These are phyloP conservation scores for Neodiprion virginianus DNA, from an alignment of 1,140 invertebrate species.

Conservation along the genomic window DNA sequence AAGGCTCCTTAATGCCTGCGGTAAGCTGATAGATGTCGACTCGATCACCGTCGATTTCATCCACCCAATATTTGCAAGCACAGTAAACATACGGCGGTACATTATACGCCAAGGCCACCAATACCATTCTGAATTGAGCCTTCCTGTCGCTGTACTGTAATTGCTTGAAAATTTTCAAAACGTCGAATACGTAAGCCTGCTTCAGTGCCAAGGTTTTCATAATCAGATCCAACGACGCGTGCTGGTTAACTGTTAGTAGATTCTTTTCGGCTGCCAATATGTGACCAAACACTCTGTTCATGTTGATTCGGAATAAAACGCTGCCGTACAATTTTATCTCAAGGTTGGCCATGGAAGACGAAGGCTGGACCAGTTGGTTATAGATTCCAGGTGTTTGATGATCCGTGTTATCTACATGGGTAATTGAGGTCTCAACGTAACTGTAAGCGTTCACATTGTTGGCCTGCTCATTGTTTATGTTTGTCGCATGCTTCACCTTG, in stretches of 20 bases:
- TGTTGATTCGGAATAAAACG: conserved; percentile 27
- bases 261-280: conserved; percentile 23
- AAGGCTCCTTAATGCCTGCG: background rate
- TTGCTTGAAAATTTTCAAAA: conserved; percentile 17
- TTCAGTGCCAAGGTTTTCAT: conserved; percentile 22
- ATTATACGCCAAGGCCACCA: conserved; percentile 16
- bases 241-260: conserved; percentile 25
- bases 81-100: conserved; percentile 23
- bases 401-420: no score
- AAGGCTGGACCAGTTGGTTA: no score
- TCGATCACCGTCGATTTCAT: background rate
- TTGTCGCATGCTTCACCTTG: background rate
- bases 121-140: conserved; percentile 9
- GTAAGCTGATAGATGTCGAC: background rate
- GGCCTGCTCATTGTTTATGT: no score
- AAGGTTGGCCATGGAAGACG: background rate
- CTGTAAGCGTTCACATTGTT: no score
- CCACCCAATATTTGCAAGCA: conserved; percentile 22
- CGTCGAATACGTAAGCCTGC: conserved; percentile 21
- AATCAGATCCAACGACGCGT: conserved; percentile 29
- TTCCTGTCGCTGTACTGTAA: conserved; percentile 17
- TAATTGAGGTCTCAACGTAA: no score
- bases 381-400: no score
- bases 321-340: conserved; percentile 8
- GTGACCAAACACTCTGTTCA: conserved; percentile 31